Base-by-base conservation (phyloP, 2,113 vertebrate species). In the Falco punctatus region DNA sequence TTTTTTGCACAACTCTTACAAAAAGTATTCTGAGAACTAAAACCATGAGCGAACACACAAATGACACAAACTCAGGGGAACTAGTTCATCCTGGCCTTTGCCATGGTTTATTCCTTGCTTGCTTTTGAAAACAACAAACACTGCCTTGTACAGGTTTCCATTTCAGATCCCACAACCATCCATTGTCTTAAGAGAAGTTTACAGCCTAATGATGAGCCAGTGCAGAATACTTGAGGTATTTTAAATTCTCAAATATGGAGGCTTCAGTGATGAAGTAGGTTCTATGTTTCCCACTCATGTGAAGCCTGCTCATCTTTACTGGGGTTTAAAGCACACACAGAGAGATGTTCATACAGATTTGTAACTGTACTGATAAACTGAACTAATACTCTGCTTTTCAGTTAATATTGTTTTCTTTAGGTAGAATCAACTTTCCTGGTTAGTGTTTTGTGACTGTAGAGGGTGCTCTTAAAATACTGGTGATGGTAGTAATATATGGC, bases 401-500 rank as follows among this genome's bases (percentile, higher is more conserved):
- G 32, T 55, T 55, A 86, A 33, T 52, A 33, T 8, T 82, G 4
- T 28, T 81, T 84, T 57, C 28, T 94, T 66, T 38, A 72, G 15
- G 30, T 69, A 35, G n/a, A 66, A 80, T 38, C 30, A 88, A 35
- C 22, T 77, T 83, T 91, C 70, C 59, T 92, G 27, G 18, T 82
- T 90, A 81, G 65, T 65, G 21, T 78, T 88, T 94, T 92, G 69
- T 94, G 81, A 83, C 92, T 96, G 80, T 96, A 96, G 96, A 94
- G 95, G 96, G 94, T 96, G 96, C 95, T 94, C 59, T 96, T 96
- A 88, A 96, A 96, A 75, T 92, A 73, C 84, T 90, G 26, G 51
- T 91, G 66, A 46, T 74, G 21, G 44, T 58, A 83, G 48, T 78
- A 89, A 59, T 86, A 51, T 13, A 44, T 30, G 26, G 35, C 61